phyloP scores from a whole-genome alignment of 1,140 invertebrate species.

The Charaxes varanes region DNA sequence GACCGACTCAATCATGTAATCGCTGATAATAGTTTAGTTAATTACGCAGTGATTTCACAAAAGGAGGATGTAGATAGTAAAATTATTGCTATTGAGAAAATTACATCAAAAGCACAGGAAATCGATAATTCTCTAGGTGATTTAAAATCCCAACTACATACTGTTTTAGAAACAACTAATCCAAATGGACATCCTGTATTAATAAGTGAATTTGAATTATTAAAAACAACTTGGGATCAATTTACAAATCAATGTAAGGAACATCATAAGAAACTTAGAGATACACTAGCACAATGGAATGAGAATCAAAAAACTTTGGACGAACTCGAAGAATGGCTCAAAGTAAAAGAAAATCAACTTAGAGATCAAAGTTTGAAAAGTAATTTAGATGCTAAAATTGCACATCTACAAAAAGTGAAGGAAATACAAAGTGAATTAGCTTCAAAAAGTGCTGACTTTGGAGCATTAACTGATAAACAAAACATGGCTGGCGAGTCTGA shows the following conservation, averaged over 20 bases:
- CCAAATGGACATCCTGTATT: slow-evolving; percentile 84
- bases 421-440: slow-evolving; percentile 83
- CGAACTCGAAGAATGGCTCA: slow-evolving; percentile 87
- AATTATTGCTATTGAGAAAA: slow-evolving; percentile 82
- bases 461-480: slow-evolving; percentile 80
- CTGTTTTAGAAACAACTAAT: slow-evolving; percentile 86
- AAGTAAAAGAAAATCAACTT: slow-evolving; percentile 86
- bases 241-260: slow-evolving; percentile 83
- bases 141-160: slow-evolving; percentile 82
- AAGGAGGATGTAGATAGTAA: slow-evolving; percentile 85
- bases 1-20: slow-evolving; percentile 83
- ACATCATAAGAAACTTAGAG: slow-evolving; percentile 80
- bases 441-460: slow-evolving; percentile 82
- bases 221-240: slow-evolving; percentile 84
- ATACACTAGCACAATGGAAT: slow-evolving; percentile 83
- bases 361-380: slow-evolving; percentile 94
- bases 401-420: slow-evolving; percentile 87
- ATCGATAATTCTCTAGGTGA: slow-evolving; percentile 83
- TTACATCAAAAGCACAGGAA: slow-evolving; percentile 82
- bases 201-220: slow-evolving; percentile 83
- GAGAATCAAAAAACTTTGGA: slow-evolving; percentile 87
- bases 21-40: slow-evolving; percentile 78
- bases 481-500: slow-evolving; percentile 85
- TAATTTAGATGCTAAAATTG: slow-evolving; percentile 86
- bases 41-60: slow-evolving; percentile 82